These are phyloP conservation scores for Thinocorus orbignyianus DNA, from an alignment of 2,113 vertebrate species.

Conservation along the genomic window DNA sequence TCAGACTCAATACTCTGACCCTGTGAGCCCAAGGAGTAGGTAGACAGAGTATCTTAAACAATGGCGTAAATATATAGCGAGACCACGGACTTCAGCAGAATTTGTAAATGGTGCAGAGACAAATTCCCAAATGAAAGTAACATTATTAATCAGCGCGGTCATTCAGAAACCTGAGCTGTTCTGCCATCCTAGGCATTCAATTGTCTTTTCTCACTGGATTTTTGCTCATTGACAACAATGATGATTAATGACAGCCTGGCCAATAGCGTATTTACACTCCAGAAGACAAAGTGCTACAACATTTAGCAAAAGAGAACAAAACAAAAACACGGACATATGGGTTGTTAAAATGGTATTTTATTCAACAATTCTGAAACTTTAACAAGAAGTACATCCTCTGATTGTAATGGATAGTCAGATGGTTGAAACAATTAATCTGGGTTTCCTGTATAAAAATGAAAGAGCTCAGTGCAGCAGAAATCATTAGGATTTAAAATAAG, in stretches of 20 bases:
- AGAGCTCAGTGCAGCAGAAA: constrained; percentile 38
- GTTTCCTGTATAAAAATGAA: constrained; percentile 46
- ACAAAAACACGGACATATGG: constrained; percentile 53
- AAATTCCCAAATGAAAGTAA: not conserved
- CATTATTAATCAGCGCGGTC: not conserved
- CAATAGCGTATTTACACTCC: not conserved
- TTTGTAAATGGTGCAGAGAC: not conserved
- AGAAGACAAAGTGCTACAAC: constrained; percentile 12
- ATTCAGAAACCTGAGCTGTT: constrained; percentile 5
- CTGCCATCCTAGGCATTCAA: not conserved
- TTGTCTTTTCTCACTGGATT: not conserved
- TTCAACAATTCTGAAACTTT: constrained; percentile 30
- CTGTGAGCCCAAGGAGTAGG: not conserved
- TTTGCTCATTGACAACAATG: constrained; percentile 38
- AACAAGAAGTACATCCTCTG: constrained; percentile 29
- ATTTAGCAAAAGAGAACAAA: constrained; percentile 28
- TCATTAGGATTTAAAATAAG: constrained; percentile 50
- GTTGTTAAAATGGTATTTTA: constrained; percentile 51
- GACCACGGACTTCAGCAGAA: not conserved
- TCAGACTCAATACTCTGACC: not conserved
- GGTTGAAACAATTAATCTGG: constrained; percentile 62
- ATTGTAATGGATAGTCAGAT: constrained; percentile 50
- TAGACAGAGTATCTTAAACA: not conserved
- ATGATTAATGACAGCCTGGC: constrained; percentile 20
- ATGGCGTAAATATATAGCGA: not conserved